Base-by-base conservation (phyloP, 2,113 vertebrate species). In the Ctenodactylus gundi region DNA sequence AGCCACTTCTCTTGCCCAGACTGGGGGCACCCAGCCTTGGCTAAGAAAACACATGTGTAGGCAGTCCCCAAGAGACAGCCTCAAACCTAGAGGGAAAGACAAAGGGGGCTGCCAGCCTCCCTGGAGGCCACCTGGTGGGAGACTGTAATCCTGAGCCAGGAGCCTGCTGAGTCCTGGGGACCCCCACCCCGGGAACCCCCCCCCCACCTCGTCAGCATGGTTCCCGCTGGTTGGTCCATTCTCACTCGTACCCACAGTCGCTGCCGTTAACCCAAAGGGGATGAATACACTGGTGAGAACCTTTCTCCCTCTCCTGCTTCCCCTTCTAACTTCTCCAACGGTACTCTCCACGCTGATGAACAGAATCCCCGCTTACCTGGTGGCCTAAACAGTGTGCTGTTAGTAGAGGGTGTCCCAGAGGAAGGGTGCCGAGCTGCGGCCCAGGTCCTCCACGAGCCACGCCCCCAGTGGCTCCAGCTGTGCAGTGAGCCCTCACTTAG, bases 121-220 rank as follows among this genome's bases (percentile, higher is more conserved):
- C 85, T 98, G 98, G 98, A 98, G 92, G n/a, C 98, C 98, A 3
- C 95, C 98, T 1, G 97, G 98, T 0, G 96, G 97, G 85, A 96
- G 96, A 90, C 95, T 1, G 68, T 97, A 80, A 92, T 86, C 34
- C 57, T 21, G 6, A 83, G 91, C 58, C 13, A 29, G 62, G 55
- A 51, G 11, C 58, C 70, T 64, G 7, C 31, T 14, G 2, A 0
- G 0, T 2, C 29, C 55, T 49, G 23, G n/a, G 34, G 82, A 25
- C 55, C 25, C 57, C 94, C 62, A 75, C 64, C 64, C 36, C 90
- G 92, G n/a, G n/a, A n/a, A n/a, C n/a, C n/a, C n/a, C n/a, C n/a
- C n/a, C n/a, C 57, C 94, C 62, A 75, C 64, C 64, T 41, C 90
- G 92, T 83, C 91, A 94, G 90, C 27, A 55, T 27, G 91, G 21